phyloP scores from a whole-genome alignment of 2,888 invertebrate species.

The Auanema freiburgensis region DNA sequence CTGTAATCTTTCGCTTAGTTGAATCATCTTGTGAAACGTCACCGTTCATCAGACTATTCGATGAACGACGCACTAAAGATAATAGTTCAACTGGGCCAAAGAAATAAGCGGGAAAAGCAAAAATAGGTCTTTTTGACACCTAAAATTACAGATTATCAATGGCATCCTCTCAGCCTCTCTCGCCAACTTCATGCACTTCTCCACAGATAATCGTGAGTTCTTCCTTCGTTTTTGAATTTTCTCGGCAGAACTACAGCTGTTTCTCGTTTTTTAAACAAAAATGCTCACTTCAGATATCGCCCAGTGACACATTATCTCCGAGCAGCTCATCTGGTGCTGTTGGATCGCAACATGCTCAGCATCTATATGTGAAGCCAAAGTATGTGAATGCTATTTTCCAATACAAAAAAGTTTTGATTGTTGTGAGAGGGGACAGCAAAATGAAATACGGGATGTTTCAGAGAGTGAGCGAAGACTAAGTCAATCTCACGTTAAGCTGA shows the following conservation, averaged over 20 bases:
- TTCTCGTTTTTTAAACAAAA: constrained; percentile 33
- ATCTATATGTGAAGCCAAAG: neutral
- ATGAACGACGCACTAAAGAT: neutral
- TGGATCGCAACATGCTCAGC: neutral
- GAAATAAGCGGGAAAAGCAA: neutral
- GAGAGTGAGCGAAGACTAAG: neutral
- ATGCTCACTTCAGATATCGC: too few relatives aligned
- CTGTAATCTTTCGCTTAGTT: neutral
- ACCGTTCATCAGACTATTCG: neutral
- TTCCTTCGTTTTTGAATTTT: constrained; percentile 24
- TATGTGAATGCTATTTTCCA: neutral
- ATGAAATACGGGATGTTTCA: neutral
- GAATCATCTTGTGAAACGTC: neutral
- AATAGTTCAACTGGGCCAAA: neutral
- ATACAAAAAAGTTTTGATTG: neutral
- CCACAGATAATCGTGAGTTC: constrained; percentile 32
- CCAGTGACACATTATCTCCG: neutral
- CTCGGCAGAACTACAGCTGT: constrained; percentile 25
- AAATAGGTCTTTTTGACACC: neutral
- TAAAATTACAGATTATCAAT: constrained; percentile 29
- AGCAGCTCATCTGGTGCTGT: constrained; percentile 1
- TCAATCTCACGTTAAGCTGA: neutral
- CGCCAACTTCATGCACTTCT: constrained; percentile 23
- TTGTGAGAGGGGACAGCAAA: neutral
- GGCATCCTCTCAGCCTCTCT: constrained; percentile 31